Evolutionary conservation across 2,888 invertebrate genomes (phyloP).

Genomic region (Trimorus sp.): DNA sequence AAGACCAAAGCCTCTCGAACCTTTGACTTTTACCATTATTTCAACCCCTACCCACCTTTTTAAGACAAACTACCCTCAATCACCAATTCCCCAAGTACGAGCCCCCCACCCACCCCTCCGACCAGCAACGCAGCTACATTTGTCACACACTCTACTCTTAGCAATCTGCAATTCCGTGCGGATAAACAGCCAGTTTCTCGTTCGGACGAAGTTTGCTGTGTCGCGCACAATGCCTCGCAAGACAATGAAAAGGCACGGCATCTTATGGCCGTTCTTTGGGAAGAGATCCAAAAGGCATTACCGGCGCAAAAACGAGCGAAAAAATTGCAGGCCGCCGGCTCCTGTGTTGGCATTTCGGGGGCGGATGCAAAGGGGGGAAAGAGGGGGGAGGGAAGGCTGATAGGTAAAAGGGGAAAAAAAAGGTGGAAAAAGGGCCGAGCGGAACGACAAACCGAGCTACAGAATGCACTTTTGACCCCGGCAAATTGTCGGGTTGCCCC

Average conservation of each 20-base stretch:
- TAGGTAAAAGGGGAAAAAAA: no score
- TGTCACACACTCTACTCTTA: constrained; percentile 5
- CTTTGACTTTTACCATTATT: no score
- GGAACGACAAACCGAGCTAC: not conserved
- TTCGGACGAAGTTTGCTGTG: constrained; percentile 32
- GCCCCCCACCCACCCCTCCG: no score
- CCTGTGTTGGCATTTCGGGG: no score
- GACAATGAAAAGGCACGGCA: constrained; percentile 46
- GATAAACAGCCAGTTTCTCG: constrained; percentile 23
- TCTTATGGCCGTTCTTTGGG: constrained; percentile 47
- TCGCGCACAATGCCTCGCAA: constrained; percentile 38
- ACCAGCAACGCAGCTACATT: constrained; percentile 1
- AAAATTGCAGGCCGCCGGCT: constrained; percentile 26
- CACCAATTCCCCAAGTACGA: no score
- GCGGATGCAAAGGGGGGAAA: no score
- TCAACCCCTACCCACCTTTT: no score
- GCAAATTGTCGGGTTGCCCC: constrained; percentile 52
- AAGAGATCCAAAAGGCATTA: constrained; percentile 52
- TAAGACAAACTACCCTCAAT: no score
- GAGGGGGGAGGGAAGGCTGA: no score
- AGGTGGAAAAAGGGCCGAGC: no score
- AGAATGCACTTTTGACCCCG: constrained; percentile 49
- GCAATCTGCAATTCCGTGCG: constrained; percentile 27
- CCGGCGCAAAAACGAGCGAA: constrained; percentile 18
- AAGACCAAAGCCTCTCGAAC: no score